Evolutionary conservation across 1,140 invertebrate species (phyloP).

Genomic region (Hestina assimilis): DNA sequence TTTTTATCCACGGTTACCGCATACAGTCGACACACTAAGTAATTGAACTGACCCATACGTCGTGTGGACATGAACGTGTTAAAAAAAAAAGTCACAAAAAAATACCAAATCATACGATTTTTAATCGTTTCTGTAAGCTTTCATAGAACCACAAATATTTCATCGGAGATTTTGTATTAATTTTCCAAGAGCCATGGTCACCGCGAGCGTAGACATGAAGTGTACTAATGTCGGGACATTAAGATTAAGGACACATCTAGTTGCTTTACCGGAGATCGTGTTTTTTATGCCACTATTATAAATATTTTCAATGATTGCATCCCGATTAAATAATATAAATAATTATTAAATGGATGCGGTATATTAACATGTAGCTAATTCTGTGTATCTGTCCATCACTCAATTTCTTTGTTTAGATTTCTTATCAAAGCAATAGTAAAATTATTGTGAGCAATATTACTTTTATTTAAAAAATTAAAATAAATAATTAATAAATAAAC

Average conservation of each 20-base stretch:
- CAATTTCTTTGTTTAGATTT: too few relatives aligned
- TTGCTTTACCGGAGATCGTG: constrained; percentile 65
- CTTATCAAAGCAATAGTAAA: too few relatives aligned
- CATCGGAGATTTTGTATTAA: not conserved
- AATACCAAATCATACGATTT: too few relatives aligned
- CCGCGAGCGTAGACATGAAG: constrained; percentile 38
- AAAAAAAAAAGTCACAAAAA: not conserved
- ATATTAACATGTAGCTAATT: not conserved
- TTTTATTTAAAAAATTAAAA: too few relatives aligned
- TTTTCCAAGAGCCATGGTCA: constrained; percentile 33
- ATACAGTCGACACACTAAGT: too few relatives aligned
- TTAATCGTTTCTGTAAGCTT: not conserved
- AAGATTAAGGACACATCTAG: constrained; percentile 67
- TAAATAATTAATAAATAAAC: too few relatives aligned
- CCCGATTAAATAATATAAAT: constrained; percentile 22
- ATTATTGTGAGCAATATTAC: too few relatives aligned
- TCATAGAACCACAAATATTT: not conserved
- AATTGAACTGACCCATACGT: too few relatives aligned
- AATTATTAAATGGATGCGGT: constrained; percentile 29
- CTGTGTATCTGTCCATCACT: too few relatives aligned
- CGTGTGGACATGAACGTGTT: too few relatives aligned
- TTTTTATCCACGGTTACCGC: too few relatives aligned
- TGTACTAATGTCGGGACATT: constrained; percentile 61
- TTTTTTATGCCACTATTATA: constrained; percentile 66
- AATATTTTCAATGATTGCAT: constrained; percentile 58